A percentile compares a stretch with the other conserved stretches of the same genome.
These are phyloP conservation scores for Buphagus erythrorhynchus DNA, from an alignment of 2,797 vertebrate species.

Conservation along the genomic window DNA sequence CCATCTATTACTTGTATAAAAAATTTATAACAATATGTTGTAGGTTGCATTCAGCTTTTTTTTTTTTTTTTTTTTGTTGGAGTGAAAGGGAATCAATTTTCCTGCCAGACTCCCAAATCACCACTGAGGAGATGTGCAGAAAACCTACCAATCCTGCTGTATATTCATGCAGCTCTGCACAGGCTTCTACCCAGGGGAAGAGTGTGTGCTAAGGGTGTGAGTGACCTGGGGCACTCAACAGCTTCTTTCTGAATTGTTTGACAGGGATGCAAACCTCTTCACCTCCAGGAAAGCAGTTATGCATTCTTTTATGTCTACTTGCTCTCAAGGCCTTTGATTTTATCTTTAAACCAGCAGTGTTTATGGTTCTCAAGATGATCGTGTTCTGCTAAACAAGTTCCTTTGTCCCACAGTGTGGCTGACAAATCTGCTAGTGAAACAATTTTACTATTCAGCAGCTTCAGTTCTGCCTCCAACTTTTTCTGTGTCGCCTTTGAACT, in stretches of 20 bases:
- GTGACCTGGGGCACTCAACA: background rate
- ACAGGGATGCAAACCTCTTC: constrained; percentile 1
- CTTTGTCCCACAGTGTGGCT: constrained; percentile 11
- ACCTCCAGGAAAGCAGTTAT: background rate
- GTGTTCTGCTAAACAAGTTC: constrained; percentile 22
- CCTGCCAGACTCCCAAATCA: background rate
- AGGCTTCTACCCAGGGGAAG: background rate
- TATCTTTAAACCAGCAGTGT: constrained; percentile 37
- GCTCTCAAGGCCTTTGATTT: constrained; percentile 43
- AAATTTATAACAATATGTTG: background rate
- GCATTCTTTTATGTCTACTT: constrained; percentile 6
- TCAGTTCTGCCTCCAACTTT: constrained; percentile 19
- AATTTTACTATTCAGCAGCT: constrained; percentile 1
- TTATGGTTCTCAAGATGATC: background rate
- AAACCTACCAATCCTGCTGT: background rate
- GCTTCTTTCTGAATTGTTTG: background rate
- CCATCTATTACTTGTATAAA: background rate
- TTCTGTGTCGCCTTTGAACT: background rate
- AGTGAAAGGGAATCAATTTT: background rate
- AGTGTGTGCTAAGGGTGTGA: background rate
- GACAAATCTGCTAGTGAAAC: constrained; percentile 41
- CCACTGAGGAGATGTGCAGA: background rate
- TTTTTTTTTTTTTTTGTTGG: background rate
- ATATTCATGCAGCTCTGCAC: background rate
- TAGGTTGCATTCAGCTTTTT: background rate